Evolutionary conservation across 2,888 invertebrate species (phyloP).

Genomic region (Phymatocera aterrima): DNA sequence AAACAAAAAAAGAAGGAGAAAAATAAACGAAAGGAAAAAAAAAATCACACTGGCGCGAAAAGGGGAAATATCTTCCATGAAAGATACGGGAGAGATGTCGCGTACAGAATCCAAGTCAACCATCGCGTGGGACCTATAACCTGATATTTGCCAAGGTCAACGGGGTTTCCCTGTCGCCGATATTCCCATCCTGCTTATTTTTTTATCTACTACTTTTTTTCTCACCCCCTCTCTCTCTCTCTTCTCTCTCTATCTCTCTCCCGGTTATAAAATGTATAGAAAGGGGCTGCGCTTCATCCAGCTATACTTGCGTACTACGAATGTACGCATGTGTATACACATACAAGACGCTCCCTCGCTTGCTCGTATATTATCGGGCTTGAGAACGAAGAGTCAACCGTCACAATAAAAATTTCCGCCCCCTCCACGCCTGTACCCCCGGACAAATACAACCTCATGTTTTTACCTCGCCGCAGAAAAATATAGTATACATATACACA

Average conservation of each 20-base stretch:
- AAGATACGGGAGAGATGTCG: slow-evolving; percentile 40
- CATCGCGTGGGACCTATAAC: slow-evolving; percentile 39
- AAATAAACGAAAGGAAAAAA: background rate
- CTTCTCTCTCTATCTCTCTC: background rate
- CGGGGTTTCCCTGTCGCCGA: background rate
- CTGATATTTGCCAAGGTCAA: slow-evolving; percentile 42
- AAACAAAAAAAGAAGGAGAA: background rate
- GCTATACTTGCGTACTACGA: background rate
- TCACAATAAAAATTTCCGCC: slow-evolving; percentile 25
- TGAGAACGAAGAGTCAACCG: slow-evolving; percentile 29
- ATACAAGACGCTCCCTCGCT: too few relatives aligned
- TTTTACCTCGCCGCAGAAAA: background rate
- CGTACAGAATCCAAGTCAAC: slow-evolving; percentile 37
- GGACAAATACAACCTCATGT: background rate
- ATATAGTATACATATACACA: background rate
- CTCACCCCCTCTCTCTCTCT: too few relatives aligned
- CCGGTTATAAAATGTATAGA: background rate
- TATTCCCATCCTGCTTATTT: background rate
- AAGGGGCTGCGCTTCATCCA: slow-evolving; percentile 1
- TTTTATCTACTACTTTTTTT: background rate
- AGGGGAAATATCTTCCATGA: slow-evolving; percentile 37
- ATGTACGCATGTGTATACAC: too few relatives aligned
- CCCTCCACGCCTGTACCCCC: background rate
- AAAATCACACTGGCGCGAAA: background rate
- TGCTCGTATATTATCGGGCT: slow-evolving; percentile 32